Evolutionary conservation across 1,140 invertebrate genomes (phyloP), one percentile per base, ranked within the genome.

Genomic region (Venustaconcha ellipsiformis): DNA sequence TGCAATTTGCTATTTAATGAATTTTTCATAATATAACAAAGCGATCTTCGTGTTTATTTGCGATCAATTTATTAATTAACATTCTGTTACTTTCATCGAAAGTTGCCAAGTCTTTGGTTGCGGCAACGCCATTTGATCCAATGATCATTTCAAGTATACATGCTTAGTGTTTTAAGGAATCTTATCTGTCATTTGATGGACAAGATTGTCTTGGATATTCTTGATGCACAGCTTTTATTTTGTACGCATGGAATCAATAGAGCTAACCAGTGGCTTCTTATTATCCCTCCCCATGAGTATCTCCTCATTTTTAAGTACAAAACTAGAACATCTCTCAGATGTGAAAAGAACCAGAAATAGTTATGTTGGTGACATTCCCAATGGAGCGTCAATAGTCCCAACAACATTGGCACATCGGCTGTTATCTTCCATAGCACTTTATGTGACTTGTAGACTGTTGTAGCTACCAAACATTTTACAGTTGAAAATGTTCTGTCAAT

Each of bases 361-460:
- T 60, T 71, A 17, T 66, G n/a, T 8, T 56, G 48, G 56, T n/a
- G 23, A 30, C 73, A 72, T 20, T 79, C 72, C 72, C 78, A 79
- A 64, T 79, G 72, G 18, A 75, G 69, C n/a, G 57, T 67, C 37
- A 75, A 18, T 13, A 68, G 77, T 12, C 77, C 72, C 67, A 72
- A 59, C 1, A 76, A 30, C 12, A 74, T 78, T 26, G 69, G 65
- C 18, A 37, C 2, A 37, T n/a, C 48, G 69, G 20, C 55, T 23
- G 55, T 78, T n/a, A 64, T 65, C 63, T 78, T 70, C 8, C 67
- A n/a, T 70, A 59, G 68, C 0, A 76, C 18, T 23, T 69, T 64
- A 14, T 69, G 12, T 14, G 66, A 20, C 65, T 79, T 64, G 48
- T 64, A 75, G 18, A 72, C 69, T 12, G 78, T 79, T 4, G 64